Evolutionary conservation across 2,797 vertebrate species (phyloP).

Genomic region (Salarias fasciatus): DNA sequence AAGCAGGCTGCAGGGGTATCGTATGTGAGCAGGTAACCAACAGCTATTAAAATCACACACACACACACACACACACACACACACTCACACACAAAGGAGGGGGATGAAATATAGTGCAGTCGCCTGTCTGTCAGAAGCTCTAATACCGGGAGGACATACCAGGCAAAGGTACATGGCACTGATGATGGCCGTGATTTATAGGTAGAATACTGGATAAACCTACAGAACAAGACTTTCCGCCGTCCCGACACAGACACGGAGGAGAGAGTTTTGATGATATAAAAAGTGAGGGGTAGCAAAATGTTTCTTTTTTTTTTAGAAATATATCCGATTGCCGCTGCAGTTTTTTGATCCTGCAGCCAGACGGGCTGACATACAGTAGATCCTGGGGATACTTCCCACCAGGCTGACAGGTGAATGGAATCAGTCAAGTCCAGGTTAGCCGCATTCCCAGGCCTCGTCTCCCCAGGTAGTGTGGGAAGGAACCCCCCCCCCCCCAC

Average conservation of each 20-base stretch:
- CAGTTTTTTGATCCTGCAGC: slow-evolving; percentile 6
- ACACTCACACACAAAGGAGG: slow-evolving; percentile 31
- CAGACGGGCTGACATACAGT: slow-evolving; percentile 21
- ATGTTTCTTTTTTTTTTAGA: slow-evolving; percentile 13
- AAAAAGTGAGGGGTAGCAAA: background rate
- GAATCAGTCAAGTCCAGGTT: slow-evolving; percentile 53
- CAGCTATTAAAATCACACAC: slow-evolving; percentile 79
- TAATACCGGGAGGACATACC: slow-evolving; percentile 59
- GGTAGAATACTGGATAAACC: slow-evolving; percentile 48
- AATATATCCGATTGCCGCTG: slow-evolving; percentile 8
- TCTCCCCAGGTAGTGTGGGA: slow-evolving; percentile 71
- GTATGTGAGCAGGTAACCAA: slow-evolving; percentile 80
- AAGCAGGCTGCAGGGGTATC: slow-evolving; percentile 76
- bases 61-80: background rate
- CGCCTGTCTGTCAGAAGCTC: slow-evolving; percentile 50
- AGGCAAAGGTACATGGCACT: slow-evolving; percentile 40
- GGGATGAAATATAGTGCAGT: slow-evolving; percentile 20
- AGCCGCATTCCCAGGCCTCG: slow-evolving; percentile 59
- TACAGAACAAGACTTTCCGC: slow-evolving; percentile 11
- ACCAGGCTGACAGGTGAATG: slow-evolving; percentile 48
- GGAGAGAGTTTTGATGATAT: slow-evolving; percentile 3
- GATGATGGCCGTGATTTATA: slow-evolving; percentile 63
- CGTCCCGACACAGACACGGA: background rate
- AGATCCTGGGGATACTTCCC: slow-evolving; percentile 25
- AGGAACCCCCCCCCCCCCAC: slow-evolving; percentile 1